These are phyloP conservation scores for Gallinago undulata DNA, from an alignment of 2,113 vertebrate genomes.

Conservation along the genomic window DNA sequence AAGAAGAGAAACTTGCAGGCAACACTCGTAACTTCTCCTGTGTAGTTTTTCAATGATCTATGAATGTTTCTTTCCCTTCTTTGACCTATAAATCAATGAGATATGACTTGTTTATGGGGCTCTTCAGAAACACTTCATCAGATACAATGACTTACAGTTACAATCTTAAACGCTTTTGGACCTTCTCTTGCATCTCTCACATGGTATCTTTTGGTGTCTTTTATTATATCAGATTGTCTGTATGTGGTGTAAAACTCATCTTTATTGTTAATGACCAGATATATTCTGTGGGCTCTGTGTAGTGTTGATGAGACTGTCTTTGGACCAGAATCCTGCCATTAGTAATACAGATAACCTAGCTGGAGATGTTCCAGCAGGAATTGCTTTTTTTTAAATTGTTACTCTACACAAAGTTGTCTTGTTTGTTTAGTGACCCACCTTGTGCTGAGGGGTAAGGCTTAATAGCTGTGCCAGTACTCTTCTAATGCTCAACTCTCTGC, in stretches of 20 bases:
- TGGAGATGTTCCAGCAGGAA: background rate
- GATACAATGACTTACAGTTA: background rate
- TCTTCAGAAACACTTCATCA: background rate
- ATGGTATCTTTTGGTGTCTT: constrained; percentile 1
- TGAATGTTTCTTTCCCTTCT: constrained; percentile 10
- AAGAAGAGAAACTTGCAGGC: constrained; percentile 5
- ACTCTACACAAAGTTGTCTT: background rate
- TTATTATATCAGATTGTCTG: background rate
- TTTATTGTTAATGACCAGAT: constrained; percentile 37
- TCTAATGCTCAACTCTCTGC: constrained; percentile 58
- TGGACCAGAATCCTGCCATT: background rate
- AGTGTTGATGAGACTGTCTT: background rate
- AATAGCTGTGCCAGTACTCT: constrained; percentile 3
- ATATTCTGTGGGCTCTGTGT: background rate
- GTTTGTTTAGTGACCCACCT: constrained; percentile 1
- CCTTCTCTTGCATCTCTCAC: constrained; percentile 45
- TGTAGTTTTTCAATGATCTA: background rate
- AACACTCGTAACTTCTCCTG: background rate
- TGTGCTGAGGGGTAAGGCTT: constrained; percentile 30
- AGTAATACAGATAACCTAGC: constrained; percentile 8
- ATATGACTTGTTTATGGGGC: background rate
- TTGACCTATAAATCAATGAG: background rate
- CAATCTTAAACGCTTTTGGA: background rate
- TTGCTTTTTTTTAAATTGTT: background rate
- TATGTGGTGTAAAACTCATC: background rate